These are phyloP conservation scores for Brachyistius frenatus DNA, from an alignment of 2,113 vertebrate genomes.

Conservation along the genomic window DNA sequence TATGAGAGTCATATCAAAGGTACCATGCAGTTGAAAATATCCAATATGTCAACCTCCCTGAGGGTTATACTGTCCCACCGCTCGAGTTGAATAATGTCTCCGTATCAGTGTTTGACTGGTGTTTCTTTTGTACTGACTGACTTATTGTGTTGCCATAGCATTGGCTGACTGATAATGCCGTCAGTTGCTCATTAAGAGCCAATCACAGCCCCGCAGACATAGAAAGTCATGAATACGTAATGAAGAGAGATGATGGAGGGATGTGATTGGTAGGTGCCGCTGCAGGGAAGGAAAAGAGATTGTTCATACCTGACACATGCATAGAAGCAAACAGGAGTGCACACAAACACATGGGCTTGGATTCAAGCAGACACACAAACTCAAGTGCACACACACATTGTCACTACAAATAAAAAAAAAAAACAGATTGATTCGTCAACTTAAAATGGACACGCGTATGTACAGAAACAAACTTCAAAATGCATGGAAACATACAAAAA, in stretches of 20 bases:
- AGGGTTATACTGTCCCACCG: conserved; percentile 56
- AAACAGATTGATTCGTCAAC: conserved; percentile 14
- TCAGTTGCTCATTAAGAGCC: conserved; percentile 79
- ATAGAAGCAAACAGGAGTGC: conserved; percentile 2
- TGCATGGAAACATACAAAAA: background rate
- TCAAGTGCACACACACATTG: conserved; percentile 11
- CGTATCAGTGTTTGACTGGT: conserved; percentile 54
- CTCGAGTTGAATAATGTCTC: conserved; percentile 72
- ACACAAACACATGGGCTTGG: background rate
- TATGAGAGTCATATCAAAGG: conserved; percentile 59
- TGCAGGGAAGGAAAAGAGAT: conserved; percentile 66
- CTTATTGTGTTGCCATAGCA: conserved; percentile 69
- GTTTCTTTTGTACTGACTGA: conserved; percentile 72
- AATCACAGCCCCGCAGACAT: conserved; percentile 80
- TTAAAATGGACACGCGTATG: conserved; percentile 8
- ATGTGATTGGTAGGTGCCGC: conserved; percentile 71
- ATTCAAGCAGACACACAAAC: background rate
- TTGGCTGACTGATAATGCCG: conserved; percentile 75
- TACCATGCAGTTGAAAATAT: conserved; percentile 55
- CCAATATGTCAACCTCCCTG: conserved; percentile 68
- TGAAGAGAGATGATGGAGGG: conserved; percentile 74
- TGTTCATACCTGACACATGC: conserved; percentile 61
- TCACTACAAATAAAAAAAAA: background rate
- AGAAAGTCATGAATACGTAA: conserved; percentile 81
- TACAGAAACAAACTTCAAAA: background rate